Percentiles rank a stretch among this genome's conserved stretches.
phyloP scores from a whole-genome alignment of 1,140 invertebrate genomes.

The Antheraea mylitta region DNA sequence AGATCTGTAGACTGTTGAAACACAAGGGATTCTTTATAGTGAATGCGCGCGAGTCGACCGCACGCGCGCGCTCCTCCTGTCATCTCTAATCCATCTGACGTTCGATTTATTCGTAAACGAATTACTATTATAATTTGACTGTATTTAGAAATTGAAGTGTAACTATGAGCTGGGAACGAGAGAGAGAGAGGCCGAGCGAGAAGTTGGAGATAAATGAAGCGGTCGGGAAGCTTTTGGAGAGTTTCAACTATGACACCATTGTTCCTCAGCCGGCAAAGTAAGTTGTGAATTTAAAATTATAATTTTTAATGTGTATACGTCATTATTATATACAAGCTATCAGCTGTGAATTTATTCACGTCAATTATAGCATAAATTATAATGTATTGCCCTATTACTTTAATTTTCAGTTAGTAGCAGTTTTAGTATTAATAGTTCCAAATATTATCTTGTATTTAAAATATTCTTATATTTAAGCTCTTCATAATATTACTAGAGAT shows the following conservation, averaged over 20 bases:
- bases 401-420: too few species aligned
- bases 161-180: conserved; percentile 63
- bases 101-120: neutral
- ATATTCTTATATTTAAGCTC: too few species aligned
- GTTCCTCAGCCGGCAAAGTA: conserved; percentile 62
- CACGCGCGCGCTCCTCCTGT: conserved; percentile 51
- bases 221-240: conserved; percentile 62
- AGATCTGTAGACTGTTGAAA: conserved; percentile 20
- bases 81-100: neutral
- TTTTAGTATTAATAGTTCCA: too few species aligned
- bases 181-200: conserved; percentile 43
- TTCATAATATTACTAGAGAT: too few species aligned
- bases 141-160: conserved; percentile 9
- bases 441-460: too few species aligned
- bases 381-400: too few species aligned
- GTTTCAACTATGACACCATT: conserved; percentile 68
- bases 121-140: neutral
- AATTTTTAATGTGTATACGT: too few species aligned
- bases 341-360: too few species aligned
- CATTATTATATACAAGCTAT: too few species aligned
- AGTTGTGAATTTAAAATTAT: conserved; percentile 22
- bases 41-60: conserved; percentile 67
- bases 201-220: conserved; percentile 67
- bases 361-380: too few species aligned
- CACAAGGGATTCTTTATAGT: conserved; percentile 74